phyloP scores from a whole-genome alignment of 2,113 vertebrate species.

The Carettochelys insculpta region DNA sequence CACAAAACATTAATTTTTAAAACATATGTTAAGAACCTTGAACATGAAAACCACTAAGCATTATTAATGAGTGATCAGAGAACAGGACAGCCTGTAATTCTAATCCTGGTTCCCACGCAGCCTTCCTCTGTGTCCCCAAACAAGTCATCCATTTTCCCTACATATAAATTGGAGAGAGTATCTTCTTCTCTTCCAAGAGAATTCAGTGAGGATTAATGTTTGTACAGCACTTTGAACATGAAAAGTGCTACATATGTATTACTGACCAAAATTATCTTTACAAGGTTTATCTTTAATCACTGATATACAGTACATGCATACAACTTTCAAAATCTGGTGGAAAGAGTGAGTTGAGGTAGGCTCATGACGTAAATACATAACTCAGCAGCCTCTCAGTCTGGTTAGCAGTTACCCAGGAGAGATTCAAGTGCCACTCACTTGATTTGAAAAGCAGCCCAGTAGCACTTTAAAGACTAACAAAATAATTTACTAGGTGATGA shows the following conservation, averaged over 20 bases:
- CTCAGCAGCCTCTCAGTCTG: background rate
- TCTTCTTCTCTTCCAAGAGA: background rate
- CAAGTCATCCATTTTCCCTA: background rate
- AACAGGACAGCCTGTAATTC: background rate
- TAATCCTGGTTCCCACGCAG: background rate
- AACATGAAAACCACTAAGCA: background rate
- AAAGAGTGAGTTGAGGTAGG: background rate
- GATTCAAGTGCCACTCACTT: no score
- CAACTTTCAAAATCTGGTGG: conserved; percentile 7
- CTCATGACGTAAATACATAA: conserved; percentile 3
- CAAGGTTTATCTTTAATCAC: background rate
- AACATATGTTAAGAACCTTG: background rate
- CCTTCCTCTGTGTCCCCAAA: background rate
- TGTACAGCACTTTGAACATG: conserved; percentile 29
- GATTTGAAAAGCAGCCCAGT: no score
- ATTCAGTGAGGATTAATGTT: conserved; percentile 19
- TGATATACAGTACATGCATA: background rate
- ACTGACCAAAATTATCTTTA: conserved; percentile 23
- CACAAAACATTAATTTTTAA: background rate
- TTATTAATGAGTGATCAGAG: background rate
- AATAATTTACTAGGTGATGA: no score
- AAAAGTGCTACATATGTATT: conserved; percentile 36
- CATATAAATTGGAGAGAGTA: background rate
- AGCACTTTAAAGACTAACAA: no score
- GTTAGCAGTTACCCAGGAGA: no score